Base-by-base conservation (phyloP, 1,140 invertebrate genomes). In the Drepana arcuata region DNA sequence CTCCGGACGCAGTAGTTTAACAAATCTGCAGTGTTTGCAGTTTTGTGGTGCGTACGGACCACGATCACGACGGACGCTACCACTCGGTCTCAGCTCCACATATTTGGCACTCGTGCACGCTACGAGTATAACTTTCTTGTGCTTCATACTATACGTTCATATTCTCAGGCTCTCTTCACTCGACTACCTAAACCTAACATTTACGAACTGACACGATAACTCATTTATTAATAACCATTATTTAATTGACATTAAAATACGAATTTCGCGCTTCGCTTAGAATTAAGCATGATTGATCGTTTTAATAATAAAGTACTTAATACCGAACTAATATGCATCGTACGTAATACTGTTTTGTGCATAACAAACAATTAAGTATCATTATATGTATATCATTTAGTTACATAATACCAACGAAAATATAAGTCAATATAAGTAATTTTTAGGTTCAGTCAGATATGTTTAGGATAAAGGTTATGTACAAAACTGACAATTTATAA, bases 31-130 rank as follows among this genome's bases (percentile, higher is more conserved):
- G 23, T 30, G 5, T 12, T 27, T 35, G 24, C 34, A 1, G 13
- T 35, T n/a, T n/a, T 10, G 9, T 29, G 21, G 14, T 29, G 21
- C 38, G 27, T 29, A 32, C 10, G 11, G 18, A 12, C 36, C 15
- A n/a, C 7, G 9, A 7, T 26, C 7, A 25, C 13, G 13, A 28
- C 28, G 27, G 26, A 5, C 18, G 28, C 23, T 36, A 27, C 16
- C 21, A 32, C 16, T 29, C 33, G 29, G 15, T 27, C 16, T 34
- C 27, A 24, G 23, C 39, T 24, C 24, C 27, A 43, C 26, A 34
- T 25, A 44, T 47, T 49, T 53, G 44, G 53, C 61, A 71, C 65
- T 53, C 48, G 37, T 54, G 58, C 70, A 74, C 64, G 62, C 62
- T 56, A 63, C 37, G 54, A 59, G 35, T n/a, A n/a, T n/a, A n/a